phyloP scores from a whole-genome alignment of 64 coral and sea anemone species.

The Stichodactyla mertensii region DNA sequence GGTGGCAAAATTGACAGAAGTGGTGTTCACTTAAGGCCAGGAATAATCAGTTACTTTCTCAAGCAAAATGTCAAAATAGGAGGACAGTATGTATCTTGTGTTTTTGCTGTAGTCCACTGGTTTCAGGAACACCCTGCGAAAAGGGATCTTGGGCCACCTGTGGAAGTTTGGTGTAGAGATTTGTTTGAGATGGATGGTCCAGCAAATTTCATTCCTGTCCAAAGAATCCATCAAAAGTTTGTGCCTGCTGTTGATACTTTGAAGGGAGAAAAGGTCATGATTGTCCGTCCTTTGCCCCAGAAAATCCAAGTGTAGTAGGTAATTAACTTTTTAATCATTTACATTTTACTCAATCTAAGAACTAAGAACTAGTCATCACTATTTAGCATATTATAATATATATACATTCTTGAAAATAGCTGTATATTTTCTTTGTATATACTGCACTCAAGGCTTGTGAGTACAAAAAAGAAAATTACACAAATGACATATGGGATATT shows the following conservation, averaged over 20 bases:
- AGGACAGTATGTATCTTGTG: conserved; percentile 32
- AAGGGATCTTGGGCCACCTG: conserved; percentile 26
- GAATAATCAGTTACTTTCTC: conserved; percentile 45
- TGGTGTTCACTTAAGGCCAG: conserved; percentile 43
- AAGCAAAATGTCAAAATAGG: conserved; percentile 43
- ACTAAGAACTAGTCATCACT: too few species aligned
- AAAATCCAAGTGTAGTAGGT: too few species aligned
- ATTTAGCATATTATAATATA: too few species aligned
- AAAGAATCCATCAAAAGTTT: conserved; percentile 58
- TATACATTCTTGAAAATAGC: too few species aligned
- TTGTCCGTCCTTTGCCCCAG: conserved; percentile 48
- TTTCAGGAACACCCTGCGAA: conserved; percentile 44
- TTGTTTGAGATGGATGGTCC: conserved; percentile 51
- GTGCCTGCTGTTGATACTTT: conserved; percentile 53
- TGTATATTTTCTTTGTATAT: too few species aligned
- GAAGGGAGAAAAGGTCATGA: conserved; percentile 26
- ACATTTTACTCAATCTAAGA: too few species aligned
- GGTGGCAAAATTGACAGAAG: conserved; percentile 32
- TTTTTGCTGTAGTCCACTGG: conserved; percentile 55
- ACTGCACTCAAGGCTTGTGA: too few species aligned
- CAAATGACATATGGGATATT: too few species aligned
- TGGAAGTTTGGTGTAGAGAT: conserved; percentile 61
- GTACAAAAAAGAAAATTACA: too few species aligned
- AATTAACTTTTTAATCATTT: too few species aligned
- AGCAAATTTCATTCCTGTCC: conserved; percentile 49